Evolutionary conservation across 2,113 vertebrate genomes (phyloP).

Genomic region (Brachypteracias leptosomus): DNA sequence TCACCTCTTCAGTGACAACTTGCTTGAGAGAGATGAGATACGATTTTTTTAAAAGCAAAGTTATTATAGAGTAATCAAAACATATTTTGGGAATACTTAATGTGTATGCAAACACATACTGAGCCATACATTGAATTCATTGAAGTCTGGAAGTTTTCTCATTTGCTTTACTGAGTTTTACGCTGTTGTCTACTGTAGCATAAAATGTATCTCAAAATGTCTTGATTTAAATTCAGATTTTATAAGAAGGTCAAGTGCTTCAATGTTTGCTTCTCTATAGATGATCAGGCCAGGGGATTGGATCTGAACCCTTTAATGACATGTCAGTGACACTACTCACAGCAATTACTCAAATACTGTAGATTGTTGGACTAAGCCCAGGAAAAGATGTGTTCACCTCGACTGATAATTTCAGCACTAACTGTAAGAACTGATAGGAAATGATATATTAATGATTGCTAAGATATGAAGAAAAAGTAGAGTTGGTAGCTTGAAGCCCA

Average conservation of each 20-base stretch:
- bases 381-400: not conserved
- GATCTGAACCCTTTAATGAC: not conserved
- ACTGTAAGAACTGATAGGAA: not conserved
- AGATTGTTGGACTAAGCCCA: not conserved
- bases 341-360: not conserved
- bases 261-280: not conserved
- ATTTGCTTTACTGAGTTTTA: not conserved
- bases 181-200: accelerated
- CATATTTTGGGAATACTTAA: not conserved
- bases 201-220: not conserved
- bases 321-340: not conserved
- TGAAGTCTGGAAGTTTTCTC: not conserved
- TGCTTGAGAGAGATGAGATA: not conserved
- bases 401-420: not conserved
- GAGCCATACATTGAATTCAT: not conserved
- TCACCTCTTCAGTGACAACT: not conserved
- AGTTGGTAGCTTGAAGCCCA: not conserved
- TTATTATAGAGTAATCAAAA: not conserved
- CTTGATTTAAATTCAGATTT: not conserved
- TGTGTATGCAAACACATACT: not conserved
- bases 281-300: not conserved
- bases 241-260: not conserved
- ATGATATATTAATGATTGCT: not conserved
- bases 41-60: not conserved
- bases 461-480: not conserved